phyloP scores from a whole-genome alignment of 1,140 invertebrate genomes.

The Stegodyphus dumicola region DNA sequence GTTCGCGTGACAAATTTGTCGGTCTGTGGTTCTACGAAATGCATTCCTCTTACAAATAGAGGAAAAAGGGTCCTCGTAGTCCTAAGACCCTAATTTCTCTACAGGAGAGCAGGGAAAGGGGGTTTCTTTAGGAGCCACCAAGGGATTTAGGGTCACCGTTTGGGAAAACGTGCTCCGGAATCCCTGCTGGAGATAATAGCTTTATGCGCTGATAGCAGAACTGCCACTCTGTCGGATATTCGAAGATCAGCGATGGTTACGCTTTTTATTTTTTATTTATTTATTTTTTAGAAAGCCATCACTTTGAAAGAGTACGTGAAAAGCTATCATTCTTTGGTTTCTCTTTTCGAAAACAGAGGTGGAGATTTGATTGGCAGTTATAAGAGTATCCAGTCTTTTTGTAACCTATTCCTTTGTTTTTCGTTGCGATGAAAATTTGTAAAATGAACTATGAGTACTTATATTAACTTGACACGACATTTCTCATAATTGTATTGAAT shows the following conservation, averaged over 20 bases:
- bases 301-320: no score
- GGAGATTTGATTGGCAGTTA: no score
- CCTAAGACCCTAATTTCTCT: conserved; percentile 17
- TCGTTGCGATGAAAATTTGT: no score
- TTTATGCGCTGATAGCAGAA: conserved; percentile 38
- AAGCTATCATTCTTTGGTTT: no score
- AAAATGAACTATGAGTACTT: no score
- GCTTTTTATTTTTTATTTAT: not conserved
- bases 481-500: no score
- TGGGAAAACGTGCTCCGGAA: conserved; percentile 30
- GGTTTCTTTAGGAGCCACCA: conserved; percentile 20
- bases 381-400: no score
- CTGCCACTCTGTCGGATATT: no score
- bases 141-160: conserved; percentile 48
- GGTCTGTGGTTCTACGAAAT: conserved; percentile 36
- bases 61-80: conserved; percentile 9
- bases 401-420: no score
- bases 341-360: no score
- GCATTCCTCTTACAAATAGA: conserved; percentile 41
- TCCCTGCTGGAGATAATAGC: conserved; percentile 37
- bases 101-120: conserved; percentile 5
- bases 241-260: not conserved
- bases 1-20: conserved; percentile 53
- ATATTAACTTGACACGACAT: no score
- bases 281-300: not conserved